Evolutionary conservation across 2,888 invertebrate genomes (phyloP).

Genomic region (Amaurobius ferox): DNA sequence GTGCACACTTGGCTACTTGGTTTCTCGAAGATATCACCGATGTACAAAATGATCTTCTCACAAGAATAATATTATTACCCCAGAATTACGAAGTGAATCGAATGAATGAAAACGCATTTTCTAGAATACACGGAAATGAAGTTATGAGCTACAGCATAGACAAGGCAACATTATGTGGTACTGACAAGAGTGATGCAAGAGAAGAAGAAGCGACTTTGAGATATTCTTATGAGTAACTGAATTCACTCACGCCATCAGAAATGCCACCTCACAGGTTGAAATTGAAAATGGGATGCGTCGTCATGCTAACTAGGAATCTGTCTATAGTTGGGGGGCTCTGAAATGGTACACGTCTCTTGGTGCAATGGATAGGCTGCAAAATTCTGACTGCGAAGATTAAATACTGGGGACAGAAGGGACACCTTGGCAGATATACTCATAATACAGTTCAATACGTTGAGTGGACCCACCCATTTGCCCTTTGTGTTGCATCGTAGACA

Average conservation of each 20-base stretch:
- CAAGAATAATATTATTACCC: slow-evolving; percentile 10
- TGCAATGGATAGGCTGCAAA: neutral
- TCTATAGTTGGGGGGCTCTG: neutral
- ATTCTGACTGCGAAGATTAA: neutral
- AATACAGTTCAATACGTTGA: neutral
- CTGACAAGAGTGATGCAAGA: slow-evolving; percentile 14
- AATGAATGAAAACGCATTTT: slow-evolving; percentile 11
- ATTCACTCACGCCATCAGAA: slow-evolving; percentile 46
- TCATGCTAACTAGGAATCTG: slow-evolving; percentile 19
- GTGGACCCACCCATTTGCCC: neutral
- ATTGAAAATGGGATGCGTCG: slow-evolving; percentile 12
- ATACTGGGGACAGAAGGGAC: neutral
- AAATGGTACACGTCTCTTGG: slow-evolving; percentile 8
- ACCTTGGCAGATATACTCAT: neutral
- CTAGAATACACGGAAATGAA: slow-evolving; percentile 12
- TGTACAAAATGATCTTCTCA: neutral
- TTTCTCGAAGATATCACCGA: neutral
- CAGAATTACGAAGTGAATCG: slow-evolving; percentile 15
- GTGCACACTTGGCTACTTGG: neutral
- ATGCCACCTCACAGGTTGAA: slow-evolving; percentile 64
- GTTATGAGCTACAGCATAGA: slow-evolving; percentile 12
- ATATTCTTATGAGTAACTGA: slow-evolving; percentile 51
- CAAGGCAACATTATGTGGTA: slow-evolving; percentile 18
- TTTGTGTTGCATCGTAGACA: slow-evolving; percentile 15
- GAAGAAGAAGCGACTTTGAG: slow-evolving; percentile 13